These are phyloP conservation scores for Gobionotothen gibberifrons DNA, from an alignment of 2,797 vertebrate genomes.

Conservation along the genomic window DNA sequence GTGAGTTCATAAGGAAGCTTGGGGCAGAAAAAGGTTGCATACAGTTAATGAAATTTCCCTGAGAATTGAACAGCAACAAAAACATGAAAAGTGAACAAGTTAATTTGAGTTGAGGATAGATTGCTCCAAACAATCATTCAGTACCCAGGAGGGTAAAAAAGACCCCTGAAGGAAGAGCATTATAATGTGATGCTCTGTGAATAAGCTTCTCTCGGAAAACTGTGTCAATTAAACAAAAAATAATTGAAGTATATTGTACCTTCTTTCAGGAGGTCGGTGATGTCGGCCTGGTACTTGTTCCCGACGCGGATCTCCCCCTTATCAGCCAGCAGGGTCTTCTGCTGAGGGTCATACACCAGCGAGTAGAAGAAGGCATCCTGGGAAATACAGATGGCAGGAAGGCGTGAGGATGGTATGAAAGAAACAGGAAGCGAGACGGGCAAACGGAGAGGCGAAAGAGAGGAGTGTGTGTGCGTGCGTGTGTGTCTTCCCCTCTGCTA, in stretches of 20 bases:
- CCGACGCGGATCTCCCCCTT: slow-evolving; percentile 98
- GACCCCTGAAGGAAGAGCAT: slow-evolving; percentile 28
- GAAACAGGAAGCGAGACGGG: slow-evolving; percentile 48
- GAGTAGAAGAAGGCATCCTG: slow-evolving; percentile 99
- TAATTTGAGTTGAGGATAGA: slow-evolving; percentile 14
- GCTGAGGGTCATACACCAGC: slow-evolving; percentile 97
- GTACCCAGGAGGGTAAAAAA: slow-evolving; percentile 8
- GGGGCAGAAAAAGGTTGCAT: slow-evolving; percentile 11
- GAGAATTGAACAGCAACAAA: slow-evolving; percentile 27
- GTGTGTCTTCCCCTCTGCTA: slow-evolving; percentile 51
- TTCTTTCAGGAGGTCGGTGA: slow-evolving; percentile 95
- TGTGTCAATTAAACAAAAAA: slow-evolving; percentile 10
- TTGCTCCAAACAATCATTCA: slow-evolving; percentile 4
- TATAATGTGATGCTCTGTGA: slow-evolving; percentile 2
- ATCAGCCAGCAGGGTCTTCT: slow-evolving; percentile 96
- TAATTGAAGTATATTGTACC: slow-evolving; percentile 77
- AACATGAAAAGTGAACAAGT: slow-evolving; percentile 27
- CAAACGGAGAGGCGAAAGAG: slow-evolving; percentile 34
- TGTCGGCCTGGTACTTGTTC: slow-evolving; percentile 97
- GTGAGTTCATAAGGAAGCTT: neutral
- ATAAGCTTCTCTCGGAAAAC: slow-evolving; percentile 14
- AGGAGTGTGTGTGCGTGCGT: slow-evolving; percentile 17
- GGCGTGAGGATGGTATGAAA: slow-evolving; percentile 42
- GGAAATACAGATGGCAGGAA: slow-evolving; percentile 58
- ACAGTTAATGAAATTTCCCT: slow-evolving; percentile 31